Evolutionary conservation across 1,140 invertebrate genomes (phyloP), one percentile per base, ranked within the genome.

Genomic region (Paracyclopina nana): DNA sequence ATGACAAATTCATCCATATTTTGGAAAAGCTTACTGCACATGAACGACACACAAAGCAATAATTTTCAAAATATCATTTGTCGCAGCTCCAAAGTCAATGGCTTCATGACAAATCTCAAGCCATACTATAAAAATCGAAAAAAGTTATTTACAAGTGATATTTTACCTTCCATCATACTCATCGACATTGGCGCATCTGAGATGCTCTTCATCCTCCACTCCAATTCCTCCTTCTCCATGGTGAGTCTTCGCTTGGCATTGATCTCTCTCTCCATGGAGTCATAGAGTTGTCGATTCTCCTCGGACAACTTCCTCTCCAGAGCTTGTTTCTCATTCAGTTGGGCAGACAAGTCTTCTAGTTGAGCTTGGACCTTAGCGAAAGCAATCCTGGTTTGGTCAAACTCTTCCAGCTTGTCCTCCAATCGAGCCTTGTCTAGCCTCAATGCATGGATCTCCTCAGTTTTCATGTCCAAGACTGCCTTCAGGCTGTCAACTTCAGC

Each of bases 161-260:
- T n/a, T n/a, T n/a, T n/a, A n/a, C n/a, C n/a, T n/a, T n/a, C n/a
- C n/a, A n/a, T n/a, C n/a, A n/a, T n/a, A n/a, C n/a, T n/a, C n/a
- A n/a, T n/a, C n/a, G n/a, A n/a, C n/a, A n/a, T n/a, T n/a, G n/a
- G n/a, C n/a, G n/a, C n/a, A n/a, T n/a, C n/a, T n/a, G n/a, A n/a
- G n/a, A n/a, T n/a, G n/a, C n/a, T n/a, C n/a, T n/a, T n/a, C 50
- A 66, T 57, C 42, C 60, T 58, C 60, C 61, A 68, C 50, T 61
- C 56, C 9, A 67, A 54, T 46, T 68, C 63, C 50, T 68, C 66
- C 46, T 65, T 65, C 48, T 68, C 62, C 66, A 68, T 67, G 2
- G 65, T 65, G 9, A 68, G 56, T 43, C 64, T 52, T 46, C 65
- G 65, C 51, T 66, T 68, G 8, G 61, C 63, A 49, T 61, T 62